These are phyloP conservation scores for Gymnopithys bicolor DNA, from an alignment of 2,797 vertebrate genomes.

Conservation along the genomic window DNA sequence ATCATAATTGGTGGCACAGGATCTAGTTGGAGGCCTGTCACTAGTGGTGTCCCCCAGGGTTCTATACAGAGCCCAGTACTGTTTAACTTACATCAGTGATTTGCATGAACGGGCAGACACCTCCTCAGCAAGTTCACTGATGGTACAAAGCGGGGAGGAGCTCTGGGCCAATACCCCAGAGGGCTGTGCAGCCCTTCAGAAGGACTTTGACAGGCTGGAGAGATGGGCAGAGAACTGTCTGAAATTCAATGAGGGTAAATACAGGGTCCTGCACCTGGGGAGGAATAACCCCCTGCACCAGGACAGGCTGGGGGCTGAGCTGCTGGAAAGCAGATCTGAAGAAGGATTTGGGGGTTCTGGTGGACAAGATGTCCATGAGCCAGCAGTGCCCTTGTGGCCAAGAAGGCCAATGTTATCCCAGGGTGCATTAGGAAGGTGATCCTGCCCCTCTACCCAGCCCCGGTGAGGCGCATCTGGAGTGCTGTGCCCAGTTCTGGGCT, in stretches of 20 bases:
- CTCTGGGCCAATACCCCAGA: background rate
- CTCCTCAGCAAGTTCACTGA: background rate
- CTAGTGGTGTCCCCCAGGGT: rapidly evolving
- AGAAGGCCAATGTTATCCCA: background rate
- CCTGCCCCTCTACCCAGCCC: background rate
- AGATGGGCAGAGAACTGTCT: background rate
- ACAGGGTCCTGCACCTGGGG: background rate
- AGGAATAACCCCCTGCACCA: background rate
- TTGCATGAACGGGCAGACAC: background rate
- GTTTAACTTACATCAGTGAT: background rate
- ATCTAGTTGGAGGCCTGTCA: background rate
- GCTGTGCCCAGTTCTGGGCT: background rate
- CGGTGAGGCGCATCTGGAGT: background rate
- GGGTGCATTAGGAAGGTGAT: background rate
- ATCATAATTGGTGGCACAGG: too few relatives aligned
- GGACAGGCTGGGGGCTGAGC: background rate
- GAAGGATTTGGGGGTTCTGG: background rate
- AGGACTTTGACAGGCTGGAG: background rate
- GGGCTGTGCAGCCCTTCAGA: background rate
- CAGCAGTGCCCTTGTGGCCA: background rate
- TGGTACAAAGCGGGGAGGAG: background rate
- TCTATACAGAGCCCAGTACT: background rate
- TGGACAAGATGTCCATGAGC: background rate
- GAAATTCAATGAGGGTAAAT: background rate
- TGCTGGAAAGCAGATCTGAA: background rate